Evolutionary conservation across 2,888 invertebrate species (phyloP).

Genomic region (Dynastes hyllus): DNA sequence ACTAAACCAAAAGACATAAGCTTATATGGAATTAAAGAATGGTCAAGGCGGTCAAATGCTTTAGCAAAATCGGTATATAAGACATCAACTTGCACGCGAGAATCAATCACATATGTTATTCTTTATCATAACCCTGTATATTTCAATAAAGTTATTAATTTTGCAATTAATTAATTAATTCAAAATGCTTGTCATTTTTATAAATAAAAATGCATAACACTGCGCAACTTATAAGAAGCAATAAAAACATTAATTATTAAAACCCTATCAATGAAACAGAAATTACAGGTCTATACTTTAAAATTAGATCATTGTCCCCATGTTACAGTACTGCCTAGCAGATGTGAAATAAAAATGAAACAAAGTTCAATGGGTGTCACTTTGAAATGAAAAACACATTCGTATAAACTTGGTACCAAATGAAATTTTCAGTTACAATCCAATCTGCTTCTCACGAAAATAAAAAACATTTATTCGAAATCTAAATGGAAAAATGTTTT

Average conservation of each 20-base stretch:
- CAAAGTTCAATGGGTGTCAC: not conserved
- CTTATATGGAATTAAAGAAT: no score
- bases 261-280: not conserved
- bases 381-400: not conserved
- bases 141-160: not conserved
- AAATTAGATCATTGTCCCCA: no score
- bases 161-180: not conserved
- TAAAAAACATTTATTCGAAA: not conserved
- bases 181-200: not conserved
- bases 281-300: no score
- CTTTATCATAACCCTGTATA: no score
- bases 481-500: no score
- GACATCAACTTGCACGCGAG: no score
- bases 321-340: not conserved
- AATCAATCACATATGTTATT: no score
- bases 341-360: not conserved
- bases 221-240: not conserved
- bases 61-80: no score
- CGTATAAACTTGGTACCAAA: not conserved
- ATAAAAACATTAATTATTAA: not conserved
- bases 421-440: not conserved
- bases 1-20: no score
- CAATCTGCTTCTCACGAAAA: not conserved
- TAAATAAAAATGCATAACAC: not conserved
- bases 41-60: no score